Percentiles rank a stretch among this genome's conserved stretches.
Conservation (phyloP, 2,797 vertebrate genomes). For the Mastacembelus armatus region DNA sequence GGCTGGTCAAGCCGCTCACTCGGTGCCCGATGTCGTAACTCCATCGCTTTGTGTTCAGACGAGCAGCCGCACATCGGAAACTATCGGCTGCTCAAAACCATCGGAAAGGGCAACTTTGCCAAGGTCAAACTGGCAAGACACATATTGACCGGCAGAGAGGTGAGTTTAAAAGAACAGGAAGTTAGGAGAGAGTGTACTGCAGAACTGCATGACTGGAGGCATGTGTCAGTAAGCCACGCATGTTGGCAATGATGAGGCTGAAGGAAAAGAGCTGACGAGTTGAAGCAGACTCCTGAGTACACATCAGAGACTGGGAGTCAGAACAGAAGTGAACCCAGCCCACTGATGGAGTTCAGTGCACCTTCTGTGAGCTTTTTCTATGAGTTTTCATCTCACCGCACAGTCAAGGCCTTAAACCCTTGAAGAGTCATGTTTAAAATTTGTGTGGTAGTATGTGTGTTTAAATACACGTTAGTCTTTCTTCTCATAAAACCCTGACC, state of each 20-base stretch:
- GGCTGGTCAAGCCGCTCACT: conserved; percentile 91
- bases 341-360: conserved; percentile 8
- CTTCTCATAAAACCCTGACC: conserved; percentile 52
- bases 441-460: background rate
- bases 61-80: conserved; percentile 97
- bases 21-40: conserved; percentile 95
- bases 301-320: background rate
- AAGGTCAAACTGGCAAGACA: conserved; percentile 98
- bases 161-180: conserved; percentile 66
- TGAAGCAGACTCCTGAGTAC: background rate
- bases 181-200: background rate
- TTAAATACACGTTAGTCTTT: conserved; percentile 35
- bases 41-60: conserved; percentile 94
- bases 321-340: conserved; percentile 16
- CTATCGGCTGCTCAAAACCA: conserved; percentile 97
- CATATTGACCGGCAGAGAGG: conserved; percentile 96
- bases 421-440: background rate
- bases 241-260: background rate
- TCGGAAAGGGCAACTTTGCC: conserved; percentile 98
- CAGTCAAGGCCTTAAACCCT: background rate
- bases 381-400: background rate
- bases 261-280: background rate
- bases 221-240: background rate
- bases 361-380: conserved; percentile 7
- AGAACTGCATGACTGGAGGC: background rate